phyloP scores from a whole-genome alignment of 2,113 vertebrate species.

The Riparia riparia region DNA sequence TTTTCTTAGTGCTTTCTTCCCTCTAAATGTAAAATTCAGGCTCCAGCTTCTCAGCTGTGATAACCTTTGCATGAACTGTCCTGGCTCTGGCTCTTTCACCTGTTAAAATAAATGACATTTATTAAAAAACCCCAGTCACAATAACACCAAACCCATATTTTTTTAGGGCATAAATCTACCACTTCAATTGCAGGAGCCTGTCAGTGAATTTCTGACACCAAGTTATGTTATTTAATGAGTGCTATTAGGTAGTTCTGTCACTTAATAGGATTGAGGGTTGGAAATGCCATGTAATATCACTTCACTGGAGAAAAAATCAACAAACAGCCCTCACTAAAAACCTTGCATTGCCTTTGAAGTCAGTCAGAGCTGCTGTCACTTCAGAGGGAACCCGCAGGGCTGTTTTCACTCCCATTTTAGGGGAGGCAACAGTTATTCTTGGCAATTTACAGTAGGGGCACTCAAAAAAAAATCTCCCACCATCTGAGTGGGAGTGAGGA shows the following conservation, averaged over 20 bases:
- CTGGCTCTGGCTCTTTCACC: background rate
- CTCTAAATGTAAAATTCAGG: background rate
- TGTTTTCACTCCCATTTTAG: conserved; percentile 53
- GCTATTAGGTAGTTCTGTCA: conserved; percentile 71
- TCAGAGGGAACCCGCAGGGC: conserved; percentile 24
- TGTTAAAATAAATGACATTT: conserved; percentile 51
- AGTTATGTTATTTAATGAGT: conserved; percentile 69
- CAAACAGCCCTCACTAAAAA: conserved; percentile 59
- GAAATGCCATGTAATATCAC: conserved; percentile 73
- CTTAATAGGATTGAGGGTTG: conserved; percentile 72
- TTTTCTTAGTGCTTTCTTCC: background rate
- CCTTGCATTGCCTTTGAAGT: conserved; percentile 33
- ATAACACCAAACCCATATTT: background rate
- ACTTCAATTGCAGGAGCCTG: conserved; percentile 13
- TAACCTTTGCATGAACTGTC: conserved; percentile 28
- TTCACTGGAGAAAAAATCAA: conserved; percentile 67
- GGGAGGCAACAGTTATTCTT: conserved; percentile 51
- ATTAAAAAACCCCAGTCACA: background rate
- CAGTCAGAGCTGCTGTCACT: conserved; percentile 22
- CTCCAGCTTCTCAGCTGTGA: background rate
- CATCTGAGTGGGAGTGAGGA: background rate
- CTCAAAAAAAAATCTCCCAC: background rate
- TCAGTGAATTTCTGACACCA: conserved; percentile 64
- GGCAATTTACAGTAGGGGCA: conserved; percentile 26
- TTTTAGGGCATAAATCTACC: conserved; percentile 43